Percentiles rank a stretch among this genome's conserved stretches.
Conservation (phyloP, 2,797 vertebrate genomes). For the Falco biarmicus region DNA sequence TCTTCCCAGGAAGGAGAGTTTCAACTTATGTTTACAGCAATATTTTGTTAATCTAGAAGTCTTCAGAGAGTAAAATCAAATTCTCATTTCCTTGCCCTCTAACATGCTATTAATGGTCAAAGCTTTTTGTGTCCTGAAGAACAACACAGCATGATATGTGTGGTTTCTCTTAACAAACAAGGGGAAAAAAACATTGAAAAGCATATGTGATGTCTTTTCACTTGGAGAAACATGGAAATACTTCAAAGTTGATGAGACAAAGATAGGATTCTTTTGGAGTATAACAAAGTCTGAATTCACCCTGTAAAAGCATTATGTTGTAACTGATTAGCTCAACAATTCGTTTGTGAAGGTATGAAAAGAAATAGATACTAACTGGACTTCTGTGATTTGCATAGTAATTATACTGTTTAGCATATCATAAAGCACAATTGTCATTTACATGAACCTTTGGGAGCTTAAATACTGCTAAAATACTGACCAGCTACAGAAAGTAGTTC, state of each 20-base stretch:
- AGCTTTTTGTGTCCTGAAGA: background rate
- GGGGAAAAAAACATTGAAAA: background rate
- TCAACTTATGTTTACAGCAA: background rate
- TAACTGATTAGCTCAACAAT: background rate
- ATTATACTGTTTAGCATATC: background rate
- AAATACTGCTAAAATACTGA: background rate
- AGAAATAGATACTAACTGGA: background rate
- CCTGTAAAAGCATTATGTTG: background rate
- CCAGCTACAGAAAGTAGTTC: background rate
- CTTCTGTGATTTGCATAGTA: background rate
- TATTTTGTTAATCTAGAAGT: background rate
- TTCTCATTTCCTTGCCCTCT: background rate
- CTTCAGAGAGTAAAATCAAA: background rate
- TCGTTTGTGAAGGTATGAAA: background rate
- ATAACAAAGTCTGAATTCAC: constrained; percentile 5
- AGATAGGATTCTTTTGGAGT: background rate
- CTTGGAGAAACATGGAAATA: background rate
- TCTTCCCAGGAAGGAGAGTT: background rate
- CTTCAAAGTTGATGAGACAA: background rate
- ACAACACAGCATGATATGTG: background rate
- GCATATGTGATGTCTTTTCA: background rate
- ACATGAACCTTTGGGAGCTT: background rate
- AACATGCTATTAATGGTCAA: background rate
- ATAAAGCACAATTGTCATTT: background rate
- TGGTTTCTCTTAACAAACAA: background rate